Evolutionary conservation across 1,140 invertebrate genomes (phyloP).

Genomic region (Stenopsyche tienmushanensis): DNA sequence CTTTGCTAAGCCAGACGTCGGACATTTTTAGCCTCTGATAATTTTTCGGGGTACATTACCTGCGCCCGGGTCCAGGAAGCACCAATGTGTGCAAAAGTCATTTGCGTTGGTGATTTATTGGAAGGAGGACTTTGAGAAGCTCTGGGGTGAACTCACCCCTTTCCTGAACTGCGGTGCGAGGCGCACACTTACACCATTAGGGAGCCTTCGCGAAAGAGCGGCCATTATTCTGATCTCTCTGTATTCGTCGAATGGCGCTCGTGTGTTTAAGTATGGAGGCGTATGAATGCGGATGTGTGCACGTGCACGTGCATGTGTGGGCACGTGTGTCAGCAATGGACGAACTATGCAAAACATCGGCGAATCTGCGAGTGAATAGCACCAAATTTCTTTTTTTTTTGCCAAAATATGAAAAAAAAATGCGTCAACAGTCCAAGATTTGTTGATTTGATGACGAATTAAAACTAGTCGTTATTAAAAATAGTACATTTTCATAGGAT

Average conservation of each 20-base stretch:
- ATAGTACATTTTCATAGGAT: too few relatives aligned
- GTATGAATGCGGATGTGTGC: slow-evolving; percentile 12
- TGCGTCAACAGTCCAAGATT: too few relatives aligned
- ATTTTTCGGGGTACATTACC: too few relatives aligned
- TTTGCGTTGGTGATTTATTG: neutral
- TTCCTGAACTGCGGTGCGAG: neutral
- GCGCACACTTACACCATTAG: slow-evolving; percentile 11
- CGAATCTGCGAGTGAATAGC: slow-evolving; percentile 2
- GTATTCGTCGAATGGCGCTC: slow-evolving; percentile 15
- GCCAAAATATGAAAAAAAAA: too few relatives aligned
- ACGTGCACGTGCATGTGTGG: slow-evolving; percentile 1
- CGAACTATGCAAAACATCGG: slow-evolving; percentile 16
- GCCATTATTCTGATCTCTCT: slow-evolving; percentile 34
- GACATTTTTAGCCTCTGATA: too few relatives aligned
- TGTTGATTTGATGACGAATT: too few relatives aligned
- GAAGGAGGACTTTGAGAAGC: neutral
- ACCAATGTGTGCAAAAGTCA: neutral
- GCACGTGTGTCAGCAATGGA: slow-evolving; percentile 11
- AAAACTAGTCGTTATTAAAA: too few relatives aligned
- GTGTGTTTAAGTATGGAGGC: neutral
- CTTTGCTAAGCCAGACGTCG: too few relatives aligned
- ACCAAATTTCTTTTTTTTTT: too few relatives aligned
- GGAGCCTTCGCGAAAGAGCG: slow-evolving; percentile 35
- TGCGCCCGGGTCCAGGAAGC: too few relatives aligned
- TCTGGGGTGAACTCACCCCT: neutral